A percentile compares a stretch with the other conserved stretches of the same genome.
phyloP scores from a whole-genome alignment of 2,888 invertebrate genomes.

The Drosophila mettleri region DNA sequence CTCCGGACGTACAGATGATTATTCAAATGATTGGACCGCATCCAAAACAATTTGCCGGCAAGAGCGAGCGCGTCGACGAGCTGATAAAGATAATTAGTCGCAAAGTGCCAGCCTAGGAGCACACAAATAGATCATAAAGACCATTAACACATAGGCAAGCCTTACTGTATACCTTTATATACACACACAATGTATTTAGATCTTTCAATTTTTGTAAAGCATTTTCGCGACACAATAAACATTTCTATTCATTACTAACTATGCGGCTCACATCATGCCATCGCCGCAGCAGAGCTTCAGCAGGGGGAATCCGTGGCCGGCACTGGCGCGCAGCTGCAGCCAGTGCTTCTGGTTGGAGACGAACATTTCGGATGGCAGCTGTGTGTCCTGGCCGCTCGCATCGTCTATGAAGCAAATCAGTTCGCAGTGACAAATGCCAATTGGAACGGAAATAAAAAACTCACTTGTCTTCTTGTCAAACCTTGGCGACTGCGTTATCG shows the following conservation, averaged over 20 bases:
- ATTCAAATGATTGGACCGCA: slow-evolving; percentile 96
- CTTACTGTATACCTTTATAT: slow-evolving; percentile 26
- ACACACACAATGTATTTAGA: slow-evolving; percentile 59
- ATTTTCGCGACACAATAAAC: slow-evolving; percentile 77
- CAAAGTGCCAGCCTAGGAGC: slow-evolving; percentile 86
- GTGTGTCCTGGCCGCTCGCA: slow-evolving; percentile 86
- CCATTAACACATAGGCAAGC: slow-evolving; percentile 46
- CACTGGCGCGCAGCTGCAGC: slow-evolving; percentile 89
- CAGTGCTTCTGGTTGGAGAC: slow-evolving; percentile 96
- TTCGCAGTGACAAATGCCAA: background rate
- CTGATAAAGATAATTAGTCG: slow-evolving; percentile 91
- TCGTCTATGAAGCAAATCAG: slow-evolving; percentile 81
- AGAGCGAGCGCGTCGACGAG: slow-evolving; percentile 92
- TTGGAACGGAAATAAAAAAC: slow-evolving; percentile 14
- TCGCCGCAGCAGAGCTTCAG: slow-evolving; percentile 75
- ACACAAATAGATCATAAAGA: slow-evolving; percentile 27
- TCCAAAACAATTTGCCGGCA: slow-evolving; percentile 92
- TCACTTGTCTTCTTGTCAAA: slow-evolving; percentile 72
- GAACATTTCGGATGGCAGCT: slow-evolving; percentile 96
- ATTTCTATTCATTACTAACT: slow-evolving; percentile 56
- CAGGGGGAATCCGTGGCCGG: slow-evolving; percentile 69
- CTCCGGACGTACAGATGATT: slow-evolving; percentile 94
- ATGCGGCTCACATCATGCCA: slow-evolving; percentile 48
- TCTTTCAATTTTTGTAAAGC: slow-evolving; percentile 72
- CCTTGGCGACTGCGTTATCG: slow-evolving; percentile 87